Base-by-base conservation (phyloP, 2,888 invertebrate genomes). In the Prosapia bicincta region DNA sequence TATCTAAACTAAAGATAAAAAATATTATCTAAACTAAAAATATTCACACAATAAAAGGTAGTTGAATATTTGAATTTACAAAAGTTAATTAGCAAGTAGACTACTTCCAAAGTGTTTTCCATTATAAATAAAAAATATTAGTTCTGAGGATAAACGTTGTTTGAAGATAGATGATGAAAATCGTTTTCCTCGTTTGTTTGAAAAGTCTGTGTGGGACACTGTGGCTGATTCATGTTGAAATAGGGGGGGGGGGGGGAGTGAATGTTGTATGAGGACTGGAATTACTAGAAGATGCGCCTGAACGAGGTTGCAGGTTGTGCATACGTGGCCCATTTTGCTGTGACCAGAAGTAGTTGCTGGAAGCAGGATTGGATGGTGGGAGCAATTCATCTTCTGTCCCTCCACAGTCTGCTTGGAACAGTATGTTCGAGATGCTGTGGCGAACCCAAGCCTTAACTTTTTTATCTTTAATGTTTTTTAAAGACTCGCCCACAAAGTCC, bases 401-500 rank as follows among this genome's bases (percentile, higher is more conserved):
- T 7, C 66, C 66, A 66, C 66, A 66, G n/a, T 66, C 66, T 10
- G 66, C 66, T 66, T 66, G 66, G 66, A 20, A 66, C 20, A 66
- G 23, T 7, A 66, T 66, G 20, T 66, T 66, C 7, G 66, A 66
- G 20, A 66, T 66, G 23, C 66, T 66, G 23, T 66, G 66, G 20
- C 66, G 66, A 10, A 66, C 20, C 66, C 66, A 66, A 66, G 66
- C 66, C 20, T 66, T 66, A 7, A n/a, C 20, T 66, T 66, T 66
- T n/a, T 24, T 66, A n/a, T 66, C 66, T 10, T 7, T 7, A n/a
- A 66, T 10, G 9, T 66, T 7, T 66, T 66, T 66, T n/a, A 66
- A 66, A 7, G 66, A 66, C 20, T 66, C 66, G 9, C 66, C 66
- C 20, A 66, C 66, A 66, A 20, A 66, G n/a, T 66, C 66, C 20